Evolutionary conservation across 2,113 vertebrate genomes (phyloP), one percentile per base, ranked within the genome.

Genomic region (Calidris pygmaea): DNA sequence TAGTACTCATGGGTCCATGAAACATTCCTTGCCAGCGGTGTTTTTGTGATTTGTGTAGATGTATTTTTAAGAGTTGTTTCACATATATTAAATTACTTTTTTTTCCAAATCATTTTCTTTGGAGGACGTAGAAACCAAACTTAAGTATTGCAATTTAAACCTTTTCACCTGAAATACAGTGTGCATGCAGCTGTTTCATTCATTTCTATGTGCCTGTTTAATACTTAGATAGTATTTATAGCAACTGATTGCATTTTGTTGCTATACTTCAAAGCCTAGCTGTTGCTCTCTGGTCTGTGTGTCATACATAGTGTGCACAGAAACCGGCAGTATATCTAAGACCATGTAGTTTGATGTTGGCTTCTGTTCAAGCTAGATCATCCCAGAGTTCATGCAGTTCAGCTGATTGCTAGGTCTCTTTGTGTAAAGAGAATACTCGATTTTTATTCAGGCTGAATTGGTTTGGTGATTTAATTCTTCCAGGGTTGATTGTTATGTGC

Each of bases 401-500:
- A 68, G 21, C 68, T 65, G 47, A 56, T 16, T 21, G 7, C 37
- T 75, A 7, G 14, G 12, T 63, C 5, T 68, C 63, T 70, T 65
- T 52, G 9, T 75, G 12, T 68, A 41, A 39, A 72, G 37, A 23
- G 91, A 89, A 39, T 39, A 35, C 8, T 53, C 92, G 55, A 7
- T n/a, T 79, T 90, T 85, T 70, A 19, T 79, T 83, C 34, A n/a
- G 9, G 23, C 12, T 41, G 52, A 39, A 75, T 23, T 47, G 21
- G 27, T 77, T 19, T 8, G 7, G 10, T 76, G 3, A 1, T 48
- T 68, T 65, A 79, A 24, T 58, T 93, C 82, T 60, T 62, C 53
- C 23, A 17, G 3, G 1, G 0, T 24, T 71, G n/a, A 22, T 43
- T 17, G 3, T 77, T 86, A 13, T 0, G 4, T 76, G 52, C 4